Percentiles rank a stretch among this genome's conserved stretches.
Conservation (phyloP, 1,140 invertebrate species). For the Drosophila chauvacae region DNA sequence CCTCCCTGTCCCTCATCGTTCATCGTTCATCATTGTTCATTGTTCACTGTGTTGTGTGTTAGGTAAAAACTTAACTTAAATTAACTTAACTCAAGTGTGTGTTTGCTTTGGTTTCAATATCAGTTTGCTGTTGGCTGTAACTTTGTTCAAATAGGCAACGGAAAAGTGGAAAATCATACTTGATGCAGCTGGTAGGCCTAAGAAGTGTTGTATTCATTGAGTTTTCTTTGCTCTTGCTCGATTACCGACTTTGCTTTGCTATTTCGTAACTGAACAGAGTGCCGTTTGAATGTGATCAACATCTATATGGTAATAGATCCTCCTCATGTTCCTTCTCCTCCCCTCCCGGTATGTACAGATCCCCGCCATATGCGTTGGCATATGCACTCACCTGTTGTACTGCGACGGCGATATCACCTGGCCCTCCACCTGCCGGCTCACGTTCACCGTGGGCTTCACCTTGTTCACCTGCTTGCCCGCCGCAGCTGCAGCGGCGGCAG, state of each 20-base stretch:
- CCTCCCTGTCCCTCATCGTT: slow-evolving; percentile 2
- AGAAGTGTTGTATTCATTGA: slow-evolving; percentile 44
- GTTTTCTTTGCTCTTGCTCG: slow-evolving; percentile 51
- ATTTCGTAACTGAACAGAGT: slow-evolving; percentile 49
- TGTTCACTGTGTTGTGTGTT: slow-evolving; percentile 32
- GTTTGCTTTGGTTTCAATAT: slow-evolving; percentile 14
- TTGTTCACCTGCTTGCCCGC: slow-evolving; percentile 93
- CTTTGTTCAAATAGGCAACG: slow-evolving; percentile 29
- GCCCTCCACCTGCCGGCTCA: slow-evolving; percentile 86
- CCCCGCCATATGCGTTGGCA: background rate
- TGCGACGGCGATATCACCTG: slow-evolving; percentile 85
- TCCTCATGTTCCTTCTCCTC: slow-evolving; percentile 18
- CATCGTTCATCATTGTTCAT: slow-evolving; percentile 7
- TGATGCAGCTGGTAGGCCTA: slow-evolving; percentile 45
- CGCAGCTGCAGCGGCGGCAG: slow-evolving; percentile 84
- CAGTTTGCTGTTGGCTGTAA: slow-evolving; percentile 28
- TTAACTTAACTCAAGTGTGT: slow-evolving; percentile 26
- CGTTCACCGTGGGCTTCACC: slow-evolving; percentile 92
- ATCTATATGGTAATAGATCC: slow-evolving; percentile 41
- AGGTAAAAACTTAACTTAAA: slow-evolving; percentile 32
- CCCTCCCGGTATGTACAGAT: slow-evolving; percentile 19
- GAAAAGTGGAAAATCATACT: slow-evolving; percentile 39
- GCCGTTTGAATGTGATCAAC: slow-evolving; percentile 37
- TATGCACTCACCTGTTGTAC: slow-evolving; percentile 83
- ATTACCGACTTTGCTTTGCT: slow-evolving; percentile 57